Evolutionary conservation across 2,888 invertebrate genomes (phyloP).

Genomic region (Amblyjoppa fuscipennis): DNA sequence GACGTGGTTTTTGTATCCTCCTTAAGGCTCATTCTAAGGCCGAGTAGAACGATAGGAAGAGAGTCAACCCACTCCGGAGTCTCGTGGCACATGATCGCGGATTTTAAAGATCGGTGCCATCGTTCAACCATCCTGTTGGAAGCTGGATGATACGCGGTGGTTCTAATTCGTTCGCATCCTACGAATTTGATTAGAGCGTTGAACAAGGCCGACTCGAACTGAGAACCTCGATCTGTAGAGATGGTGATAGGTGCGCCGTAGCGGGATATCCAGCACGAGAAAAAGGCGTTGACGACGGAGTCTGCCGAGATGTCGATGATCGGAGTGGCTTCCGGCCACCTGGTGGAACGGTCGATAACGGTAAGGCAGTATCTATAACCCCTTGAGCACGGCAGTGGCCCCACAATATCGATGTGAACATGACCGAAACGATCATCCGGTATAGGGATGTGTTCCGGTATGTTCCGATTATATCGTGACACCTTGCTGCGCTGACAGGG

Average conservation of each 20-base stretch:
- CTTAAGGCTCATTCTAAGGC: slow-evolving; percentile 53
- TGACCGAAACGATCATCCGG: slow-evolving; percentile 67
- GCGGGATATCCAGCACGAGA: not conserved
- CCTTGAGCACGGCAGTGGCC: slow-evolving; percentile 60
- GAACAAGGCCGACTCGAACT: slow-evolving; percentile 19
- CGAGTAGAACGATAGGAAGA: slow-evolving; percentile 69
- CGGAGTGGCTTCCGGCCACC: slow-evolving; percentile 14
- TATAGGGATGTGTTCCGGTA: slow-evolving; percentile 66
- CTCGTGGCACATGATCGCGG: not conserved
- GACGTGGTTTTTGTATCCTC: slow-evolving; percentile 44
- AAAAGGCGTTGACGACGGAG: slow-evolving; percentile 7
- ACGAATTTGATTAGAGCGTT: slow-evolving; percentile 16
- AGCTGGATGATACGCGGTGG: not conserved
- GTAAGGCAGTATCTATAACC: slow-evolving; percentile 2
- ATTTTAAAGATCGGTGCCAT: not conserved
- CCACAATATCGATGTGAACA: slow-evolving; percentile 29
- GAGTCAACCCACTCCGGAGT: slow-evolving; percentile 58
- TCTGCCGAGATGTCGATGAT: slow-evolving; percentile 23
- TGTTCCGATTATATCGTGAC: slow-evolving; percentile 70
- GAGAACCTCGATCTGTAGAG: slow-evolving; percentile 8
- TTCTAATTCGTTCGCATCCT: not conserved
- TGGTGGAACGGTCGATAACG: slow-evolving; percentile 23
- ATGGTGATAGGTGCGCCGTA: slow-evolving; percentile 27
- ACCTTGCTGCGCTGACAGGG: slow-evolving; percentile 77
- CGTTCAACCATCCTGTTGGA: not conserved